Percentiles rank a stretch among this genome's conserved stretches.
Conservation (phyloP, 1,140 invertebrate genomes). For the Camponotus vicinus region DNA sequence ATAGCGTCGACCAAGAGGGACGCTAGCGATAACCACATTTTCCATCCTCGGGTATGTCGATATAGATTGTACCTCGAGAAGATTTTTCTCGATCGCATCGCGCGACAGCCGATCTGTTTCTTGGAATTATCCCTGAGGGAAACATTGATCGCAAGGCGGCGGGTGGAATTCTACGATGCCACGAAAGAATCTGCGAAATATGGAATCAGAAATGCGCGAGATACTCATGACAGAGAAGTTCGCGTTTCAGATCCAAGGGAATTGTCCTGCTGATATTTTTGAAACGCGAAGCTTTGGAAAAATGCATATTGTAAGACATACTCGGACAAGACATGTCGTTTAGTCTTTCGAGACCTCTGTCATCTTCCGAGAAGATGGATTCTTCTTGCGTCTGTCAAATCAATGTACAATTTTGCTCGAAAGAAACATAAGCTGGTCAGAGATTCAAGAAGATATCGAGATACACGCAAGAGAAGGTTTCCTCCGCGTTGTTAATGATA, state of each 20-base stretch:
- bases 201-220: slow-evolving; percentile 27
- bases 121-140: not conserved
- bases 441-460: slow-evolving; percentile 8
- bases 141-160: slow-evolving; percentile 28
- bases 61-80: slow-evolving; percentile 30
- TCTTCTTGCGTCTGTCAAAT: not conserved
- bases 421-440: not conserved
- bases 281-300: slow-evolving; percentile 12
- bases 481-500: not conserved
- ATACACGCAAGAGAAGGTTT: not conserved
- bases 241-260: slow-evolving; percentile 8
- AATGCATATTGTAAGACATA: slow-evolving; percentile 24
- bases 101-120: slow-evolving; percentile 23
- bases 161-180: slow-evolving; percentile 5
- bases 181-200: slow-evolving; percentile 16
- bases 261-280: slow-evolving; percentile 32
- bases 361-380: not conserved
- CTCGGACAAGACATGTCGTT: not conserved
- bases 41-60: slow-evolving; percentile 19
- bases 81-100: slow-evolving; percentile 10
- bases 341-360: not conserved
- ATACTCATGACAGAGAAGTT: not conserved
- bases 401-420: slow-evolving; percentile 15
- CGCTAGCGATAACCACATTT: slow-evolving; percentile 59
- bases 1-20: slow-evolving; percentile 30